phyloP scores from a whole-genome alignment of 2,888 invertebrate genomes.

The Drosophila paranaensis region DNA sequence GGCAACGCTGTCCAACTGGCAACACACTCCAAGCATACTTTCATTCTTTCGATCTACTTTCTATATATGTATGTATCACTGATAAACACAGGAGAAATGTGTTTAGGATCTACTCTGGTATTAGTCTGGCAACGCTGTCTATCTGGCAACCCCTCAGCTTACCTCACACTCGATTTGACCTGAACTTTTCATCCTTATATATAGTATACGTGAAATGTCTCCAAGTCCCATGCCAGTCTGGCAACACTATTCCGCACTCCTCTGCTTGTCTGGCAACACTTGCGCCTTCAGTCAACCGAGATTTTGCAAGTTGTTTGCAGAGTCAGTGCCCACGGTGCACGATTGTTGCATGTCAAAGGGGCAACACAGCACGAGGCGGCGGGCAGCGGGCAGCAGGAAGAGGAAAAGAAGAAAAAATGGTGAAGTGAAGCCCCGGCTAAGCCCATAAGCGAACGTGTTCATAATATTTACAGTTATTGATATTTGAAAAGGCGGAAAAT shows the following conservation, averaged over 20 bases:
- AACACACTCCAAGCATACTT: neutral
- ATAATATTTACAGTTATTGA: constrained; percentile 84
- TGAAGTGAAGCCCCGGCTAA: constrained; percentile 51
- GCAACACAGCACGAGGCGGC: constrained; percentile 36
- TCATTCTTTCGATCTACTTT: fast-evolving
- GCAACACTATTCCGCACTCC: neutral
- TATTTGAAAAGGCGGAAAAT: constrained; percentile 84
- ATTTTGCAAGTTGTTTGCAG: constrained; percentile 1
- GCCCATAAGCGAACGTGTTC: constrained; percentile 83
- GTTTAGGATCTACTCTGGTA: too few species aligned
- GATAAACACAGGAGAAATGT: too few species aligned
- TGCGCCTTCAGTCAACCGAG: too few species aligned
- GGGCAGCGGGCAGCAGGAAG: constrained; percentile 1
- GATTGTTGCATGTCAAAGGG: constrained; percentile 69
- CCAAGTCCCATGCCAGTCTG: too few species aligned
- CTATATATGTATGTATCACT: neutral
- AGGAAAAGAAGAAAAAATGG: constrained; percentile 5
- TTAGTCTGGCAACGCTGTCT: neutral
- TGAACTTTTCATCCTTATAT: too few species aligned
- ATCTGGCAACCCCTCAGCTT: neutral
- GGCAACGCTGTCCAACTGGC: neutral
- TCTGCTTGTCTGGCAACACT: neutral
- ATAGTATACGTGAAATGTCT: neutral
- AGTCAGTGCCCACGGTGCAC: constrained; percentile 36
- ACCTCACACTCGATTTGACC: neutral